phyloP scores from a whole-genome alignment of 2,113 vertebrate species.

The Hippoglossus stenolepis region DNA sequence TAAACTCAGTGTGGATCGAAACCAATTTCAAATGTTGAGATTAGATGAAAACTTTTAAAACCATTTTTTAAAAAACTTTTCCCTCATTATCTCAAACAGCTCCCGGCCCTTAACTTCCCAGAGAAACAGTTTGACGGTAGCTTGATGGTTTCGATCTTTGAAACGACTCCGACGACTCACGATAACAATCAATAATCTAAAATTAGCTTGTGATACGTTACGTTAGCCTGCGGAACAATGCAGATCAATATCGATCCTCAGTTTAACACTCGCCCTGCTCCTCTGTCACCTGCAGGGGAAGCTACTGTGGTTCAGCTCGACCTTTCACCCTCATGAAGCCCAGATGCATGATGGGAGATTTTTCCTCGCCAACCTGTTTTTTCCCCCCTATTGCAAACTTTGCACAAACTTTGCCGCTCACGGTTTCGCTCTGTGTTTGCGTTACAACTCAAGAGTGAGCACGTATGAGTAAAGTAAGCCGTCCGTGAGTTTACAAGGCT shows the following conservation, averaged over 20 bases:
- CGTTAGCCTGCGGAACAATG: neutral
- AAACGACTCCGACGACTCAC: neutral
- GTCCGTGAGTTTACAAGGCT: slow-evolving; percentile 4
- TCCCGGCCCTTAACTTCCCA: too few relatives aligned
- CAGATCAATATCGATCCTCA: neutral
- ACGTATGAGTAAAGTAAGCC: slow-evolving; percentile 9
- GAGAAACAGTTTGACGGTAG: too few relatives aligned
- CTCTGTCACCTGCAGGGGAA: too few relatives aligned
- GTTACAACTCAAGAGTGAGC: neutral
- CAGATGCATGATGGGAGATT: slow-evolving; percentile 51
- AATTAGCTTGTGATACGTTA: neutral
- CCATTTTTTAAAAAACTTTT: too few relatives aligned
- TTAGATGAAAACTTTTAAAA: too few relatives aligned
- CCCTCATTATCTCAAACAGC: too few relatives aligned
- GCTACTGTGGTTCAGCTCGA: neutral
- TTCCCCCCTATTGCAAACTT: too few relatives aligned
- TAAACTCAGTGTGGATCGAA: too few relatives aligned
- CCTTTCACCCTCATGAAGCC: neutral
- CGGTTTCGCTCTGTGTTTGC: slow-evolving; percentile 24
- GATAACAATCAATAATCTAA: neutral
- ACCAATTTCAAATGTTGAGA: too few relatives aligned
- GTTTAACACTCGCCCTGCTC: too few relatives aligned
- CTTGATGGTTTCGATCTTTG: too few relatives aligned
- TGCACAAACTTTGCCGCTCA: slow-evolving; percentile 30
- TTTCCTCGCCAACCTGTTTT: neutral